Evolutionary conservation across 2,113 vertebrate species (phyloP).

Genomic region (Malurus elegans): DNA sequence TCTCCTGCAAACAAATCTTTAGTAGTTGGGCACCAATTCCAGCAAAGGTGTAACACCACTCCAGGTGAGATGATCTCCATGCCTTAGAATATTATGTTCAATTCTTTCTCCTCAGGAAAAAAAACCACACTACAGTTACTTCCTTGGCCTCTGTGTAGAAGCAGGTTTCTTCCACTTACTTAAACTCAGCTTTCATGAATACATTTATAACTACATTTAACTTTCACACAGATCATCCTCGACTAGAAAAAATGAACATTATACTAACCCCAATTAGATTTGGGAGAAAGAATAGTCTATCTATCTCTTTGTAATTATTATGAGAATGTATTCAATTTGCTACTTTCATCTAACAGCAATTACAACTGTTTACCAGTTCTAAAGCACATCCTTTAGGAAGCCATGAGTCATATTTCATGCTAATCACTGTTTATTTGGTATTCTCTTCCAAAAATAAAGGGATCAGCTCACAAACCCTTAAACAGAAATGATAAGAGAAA

Average conservation of each 20-base stretch:
- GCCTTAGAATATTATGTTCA: not conserved
- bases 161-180: not conserved
- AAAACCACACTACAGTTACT: not conserved
- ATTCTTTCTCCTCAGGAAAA: not conserved
- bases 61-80: not conserved
- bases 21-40: not conserved
- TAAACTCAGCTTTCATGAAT: not conserved
- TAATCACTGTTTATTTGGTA: slow-evolving; percentile 52
- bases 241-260: not conserved
- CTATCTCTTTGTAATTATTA: slow-evolving; percentile 42
- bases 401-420: slow-evolving; percentile 33
- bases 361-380: slow-evolving; percentile 54
- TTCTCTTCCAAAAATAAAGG: slow-evolving; percentile 48
- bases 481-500: slow-evolving; percentile 15
- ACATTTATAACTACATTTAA: slow-evolving; percentile 5
- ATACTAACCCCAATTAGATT: slow-evolving; percentile 28
- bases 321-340: slow-evolving; percentile 36
- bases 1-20: not conserved
- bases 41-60: not conserved
- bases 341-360: slow-evolving; percentile 62
- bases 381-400: slow-evolving; percentile 43
- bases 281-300: slow-evolving; percentile 14
- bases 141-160: not conserved
- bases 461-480: slow-evolving; percentile 38
- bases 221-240: not conserved